Evolutionary conservation across 1,140 invertebrate genomes (phyloP).

Genomic region (Drosophila sp.): DNA sequence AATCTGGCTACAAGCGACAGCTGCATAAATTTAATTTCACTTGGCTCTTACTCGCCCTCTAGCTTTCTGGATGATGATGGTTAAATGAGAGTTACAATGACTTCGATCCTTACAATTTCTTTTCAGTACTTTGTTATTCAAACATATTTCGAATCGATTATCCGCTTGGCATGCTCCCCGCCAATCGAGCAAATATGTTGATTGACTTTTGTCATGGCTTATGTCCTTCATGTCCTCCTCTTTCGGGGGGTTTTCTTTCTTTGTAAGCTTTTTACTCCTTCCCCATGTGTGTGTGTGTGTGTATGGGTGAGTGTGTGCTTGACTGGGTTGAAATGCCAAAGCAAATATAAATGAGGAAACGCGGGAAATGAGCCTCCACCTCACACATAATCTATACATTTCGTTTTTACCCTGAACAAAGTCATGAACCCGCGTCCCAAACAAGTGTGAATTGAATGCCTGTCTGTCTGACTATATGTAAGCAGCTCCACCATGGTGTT

Average conservation of each 20-base stretch:
- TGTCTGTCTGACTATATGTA: slow-evolving; percentile 46
- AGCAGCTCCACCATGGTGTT: slow-evolving; percentile 25
- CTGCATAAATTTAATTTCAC: slow-evolving; percentile 67
- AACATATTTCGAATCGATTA: slow-evolving; percentile 81
- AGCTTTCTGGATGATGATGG: slow-evolving; percentile 25
- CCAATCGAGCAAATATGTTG: slow-evolving; percentile 78
- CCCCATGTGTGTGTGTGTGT: slow-evolving; percentile 28
- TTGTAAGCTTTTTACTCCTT: slow-evolving; percentile 15
- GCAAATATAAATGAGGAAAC: slow-evolving; percentile 78
- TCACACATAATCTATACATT: slow-evolving; percentile 17
- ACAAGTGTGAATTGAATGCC: slow-evolving; percentile 43
- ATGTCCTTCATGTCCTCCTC: slow-evolving; percentile 23
- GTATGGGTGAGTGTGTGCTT: slow-evolving; percentile 24
- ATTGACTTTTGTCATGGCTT: slow-evolving; percentile 79
- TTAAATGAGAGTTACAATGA: slow-evolving; percentile 54
- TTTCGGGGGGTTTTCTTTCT: slow-evolving; percentile 10
- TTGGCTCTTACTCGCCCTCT: slow-evolving; percentile 4
- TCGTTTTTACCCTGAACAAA: slow-evolving; percentile 50
- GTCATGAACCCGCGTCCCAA: slow-evolving; percentile 18
- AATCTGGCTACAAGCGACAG: slow-evolving; percentile 41
- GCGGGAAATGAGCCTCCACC: slow-evolving; percentile 38
- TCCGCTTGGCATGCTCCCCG: slow-evolving; percentile 72
- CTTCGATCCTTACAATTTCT: slow-evolving; percentile 71
- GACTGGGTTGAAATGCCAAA: slow-evolving; percentile 56
- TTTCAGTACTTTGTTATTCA: slow-evolving; percentile 77